phyloP scores from a whole-genome alignment of 2,797 vertebrate species.

The Fringilla coelebs region DNA sequence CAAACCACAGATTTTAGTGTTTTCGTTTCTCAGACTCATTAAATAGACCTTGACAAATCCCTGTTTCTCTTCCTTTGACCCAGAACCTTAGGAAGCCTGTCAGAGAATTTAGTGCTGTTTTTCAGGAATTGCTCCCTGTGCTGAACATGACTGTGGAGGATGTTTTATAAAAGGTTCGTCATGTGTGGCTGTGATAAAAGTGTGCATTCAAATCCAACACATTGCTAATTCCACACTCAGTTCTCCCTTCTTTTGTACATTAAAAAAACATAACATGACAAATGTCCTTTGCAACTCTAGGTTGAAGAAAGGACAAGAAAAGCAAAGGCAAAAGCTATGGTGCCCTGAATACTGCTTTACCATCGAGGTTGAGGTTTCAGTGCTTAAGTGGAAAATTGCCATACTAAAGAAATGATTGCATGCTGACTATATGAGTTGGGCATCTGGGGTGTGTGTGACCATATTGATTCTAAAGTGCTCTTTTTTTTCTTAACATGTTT shows the following conservation, averaged over 20 bases:
- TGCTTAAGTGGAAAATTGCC: slow-evolving; percentile 14
- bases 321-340: background rate
- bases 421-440: background rate
- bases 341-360: background rate
- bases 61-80: background rate
- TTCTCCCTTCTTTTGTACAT: background rate
- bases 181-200: background rate
- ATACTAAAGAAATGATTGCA: background rate
- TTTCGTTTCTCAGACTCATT: background rate
- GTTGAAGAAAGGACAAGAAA: background rate
- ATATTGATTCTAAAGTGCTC: background rate
- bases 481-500: slow-evolving; percentile 4
- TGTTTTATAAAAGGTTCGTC: background rate
- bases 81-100: background rate
- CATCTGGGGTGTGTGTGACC: background rate
- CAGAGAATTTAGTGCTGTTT: background rate
- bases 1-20: background rate
- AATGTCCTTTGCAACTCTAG: background rate
- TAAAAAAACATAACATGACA: background rate
- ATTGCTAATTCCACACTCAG: background rate
- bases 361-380: background rate
- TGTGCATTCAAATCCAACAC: background rate
- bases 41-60: background rate
- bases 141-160: background rate
- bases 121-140: background rate